Conservation (phyloP, 2,888 invertebrate species). For the Cryptocheilus praepositus region DNA sequence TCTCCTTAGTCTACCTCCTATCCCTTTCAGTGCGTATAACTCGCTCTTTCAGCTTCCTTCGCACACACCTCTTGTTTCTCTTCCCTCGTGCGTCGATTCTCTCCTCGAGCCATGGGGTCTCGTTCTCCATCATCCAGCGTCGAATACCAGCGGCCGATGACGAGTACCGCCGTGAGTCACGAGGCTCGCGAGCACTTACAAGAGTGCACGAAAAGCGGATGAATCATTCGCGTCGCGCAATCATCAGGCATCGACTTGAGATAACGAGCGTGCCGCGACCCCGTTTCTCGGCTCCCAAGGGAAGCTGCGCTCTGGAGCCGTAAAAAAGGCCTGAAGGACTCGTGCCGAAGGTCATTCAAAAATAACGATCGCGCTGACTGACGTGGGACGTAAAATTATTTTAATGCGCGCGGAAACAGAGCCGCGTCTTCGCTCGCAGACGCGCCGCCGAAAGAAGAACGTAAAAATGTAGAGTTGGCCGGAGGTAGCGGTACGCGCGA, state of each 20-base stretch:
- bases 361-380: slow-evolving; percentile 27
- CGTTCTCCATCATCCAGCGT: not conserved
- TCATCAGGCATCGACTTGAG: slow-evolving; percentile 28
- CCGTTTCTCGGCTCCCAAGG: not conserved
- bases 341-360: slow-evolving; percentile 6
- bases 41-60: no score
- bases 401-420: no score
- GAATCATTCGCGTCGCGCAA: slow-evolving; percentile 35
- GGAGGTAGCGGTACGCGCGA: no score
- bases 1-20: no score
- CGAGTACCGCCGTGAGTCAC: slow-evolving; percentile 41
- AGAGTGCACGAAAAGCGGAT: slow-evolving; percentile 16
- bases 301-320: no score
- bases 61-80: slow-evolving; percentile 2
- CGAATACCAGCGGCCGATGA: slow-evolving; percentile 6
- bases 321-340: slow-evolving; percentile 3
- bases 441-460: no score
- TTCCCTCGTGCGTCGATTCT: not conserved
- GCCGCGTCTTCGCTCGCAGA: no score
- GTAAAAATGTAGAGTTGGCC: no score
- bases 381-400: not conserved
- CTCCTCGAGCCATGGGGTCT: not conserved
- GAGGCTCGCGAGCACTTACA: slow-evolving; percentile 1
- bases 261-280: slow-evolving; percentile 41
- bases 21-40: no score